Evolutionary conservation across 2,113 vertebrate species (phyloP).

Genomic region (Phodopus roborovskii): DNA sequence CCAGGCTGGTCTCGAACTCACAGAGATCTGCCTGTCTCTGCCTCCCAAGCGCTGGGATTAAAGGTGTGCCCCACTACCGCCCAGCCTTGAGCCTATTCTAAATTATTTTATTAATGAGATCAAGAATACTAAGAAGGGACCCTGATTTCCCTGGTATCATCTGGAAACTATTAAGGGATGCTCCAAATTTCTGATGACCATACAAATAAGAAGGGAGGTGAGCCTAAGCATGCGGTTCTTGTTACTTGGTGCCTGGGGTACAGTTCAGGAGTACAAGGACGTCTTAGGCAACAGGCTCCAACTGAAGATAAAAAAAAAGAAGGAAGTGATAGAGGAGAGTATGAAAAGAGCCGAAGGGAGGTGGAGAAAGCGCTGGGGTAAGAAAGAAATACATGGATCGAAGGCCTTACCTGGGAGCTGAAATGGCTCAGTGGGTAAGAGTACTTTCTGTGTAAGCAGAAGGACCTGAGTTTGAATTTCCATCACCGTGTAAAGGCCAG

Average conservation of each 20-base stretch:
- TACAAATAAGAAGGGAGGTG: neutral
- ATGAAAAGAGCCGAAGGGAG: too few species aligned
- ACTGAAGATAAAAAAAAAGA: neutral
- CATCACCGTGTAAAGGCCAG: neutral
- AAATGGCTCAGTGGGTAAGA: neutral
- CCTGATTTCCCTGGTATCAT: neutral
- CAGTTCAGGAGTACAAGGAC: neutral
- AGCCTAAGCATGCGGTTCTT: neutral
- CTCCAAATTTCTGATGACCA: neutral
- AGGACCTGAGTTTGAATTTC: neutral
- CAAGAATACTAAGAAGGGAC: neutral
- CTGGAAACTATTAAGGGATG: neutral
- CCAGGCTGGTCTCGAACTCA: too few species aligned
- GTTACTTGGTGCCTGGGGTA: too few species aligned
- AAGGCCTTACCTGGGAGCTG: neutral
- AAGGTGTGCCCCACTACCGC: too few species aligned
- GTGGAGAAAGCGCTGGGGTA: neutral
- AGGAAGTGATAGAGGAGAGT: neutral
- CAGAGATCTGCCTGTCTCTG: too few species aligned
- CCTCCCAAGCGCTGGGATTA: too few species aligned
- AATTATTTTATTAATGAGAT: neutral
- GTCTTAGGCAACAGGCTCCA: neutral
- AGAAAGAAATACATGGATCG: neutral
- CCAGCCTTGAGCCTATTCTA: neutral
- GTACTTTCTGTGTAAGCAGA: neutral